phyloP scores from a whole-genome alignment of 2,113 vertebrate species.

The Pelecanoides urinatrix region DNA sequence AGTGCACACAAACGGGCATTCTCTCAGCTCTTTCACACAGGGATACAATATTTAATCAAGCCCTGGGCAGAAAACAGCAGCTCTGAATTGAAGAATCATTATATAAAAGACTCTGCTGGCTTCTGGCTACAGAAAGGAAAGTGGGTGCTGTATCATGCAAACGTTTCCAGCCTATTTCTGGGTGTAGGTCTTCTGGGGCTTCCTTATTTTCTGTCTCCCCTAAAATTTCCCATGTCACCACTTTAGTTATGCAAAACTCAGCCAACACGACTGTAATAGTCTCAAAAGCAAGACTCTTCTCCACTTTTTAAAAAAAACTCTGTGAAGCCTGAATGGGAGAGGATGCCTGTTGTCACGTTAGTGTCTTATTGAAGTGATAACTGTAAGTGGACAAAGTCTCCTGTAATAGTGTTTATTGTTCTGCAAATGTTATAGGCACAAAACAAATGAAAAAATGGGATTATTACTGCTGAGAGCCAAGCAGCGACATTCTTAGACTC shows the following conservation, averaged over 20 bases:
- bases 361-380: neutral
- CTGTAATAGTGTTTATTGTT: neutral
- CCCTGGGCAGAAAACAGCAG: neutral
- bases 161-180: neutral
- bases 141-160: neutral
- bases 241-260: neutral
- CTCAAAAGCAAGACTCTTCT: neutral
- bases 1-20: neutral
- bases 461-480: neutral
- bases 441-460: neutral
- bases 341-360: neutral
- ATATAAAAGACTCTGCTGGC: neutral
- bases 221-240: neutral
- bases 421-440: neutral
- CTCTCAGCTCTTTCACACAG: neutral
- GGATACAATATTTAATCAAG: neutral
- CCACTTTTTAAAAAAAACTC: neutral
- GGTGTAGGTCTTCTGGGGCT: neutral
- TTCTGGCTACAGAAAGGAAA: neutral
- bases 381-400: neutral
- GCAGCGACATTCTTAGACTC: neutral
- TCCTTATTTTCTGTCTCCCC: neutral
- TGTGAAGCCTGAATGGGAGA: neutral
- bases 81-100: neutral
- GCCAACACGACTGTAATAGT: neutral